Percentiles rank a stretch among this genome's conserved stretches.
Conservation (phyloP, 2,888 invertebrate species). For the Elegia similella region DNA sequence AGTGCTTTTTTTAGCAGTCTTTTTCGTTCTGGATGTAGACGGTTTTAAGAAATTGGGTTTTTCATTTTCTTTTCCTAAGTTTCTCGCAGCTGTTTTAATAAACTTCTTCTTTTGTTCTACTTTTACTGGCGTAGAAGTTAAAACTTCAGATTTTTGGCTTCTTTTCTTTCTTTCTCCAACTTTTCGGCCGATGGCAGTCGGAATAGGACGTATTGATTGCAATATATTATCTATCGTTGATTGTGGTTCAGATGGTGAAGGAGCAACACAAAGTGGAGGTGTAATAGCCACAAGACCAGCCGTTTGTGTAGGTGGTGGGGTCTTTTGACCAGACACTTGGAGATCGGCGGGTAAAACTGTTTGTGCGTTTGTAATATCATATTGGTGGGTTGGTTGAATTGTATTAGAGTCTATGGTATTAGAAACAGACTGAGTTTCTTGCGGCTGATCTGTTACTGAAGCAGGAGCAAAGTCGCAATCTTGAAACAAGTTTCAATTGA, state of each 20-base stretch:
- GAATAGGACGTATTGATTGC: constrained; percentile 7
- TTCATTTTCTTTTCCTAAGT: background rate
- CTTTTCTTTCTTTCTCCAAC: background rate
- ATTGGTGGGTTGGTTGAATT: no score
- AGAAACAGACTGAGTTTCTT: no score
- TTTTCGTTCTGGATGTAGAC: constrained; percentile 3
- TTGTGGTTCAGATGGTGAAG: background rate
- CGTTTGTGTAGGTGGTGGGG: no score
- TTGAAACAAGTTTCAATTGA: no score
- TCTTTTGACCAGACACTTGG: no score
- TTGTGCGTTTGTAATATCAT: no score
- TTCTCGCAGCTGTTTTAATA: constrained; percentile 2
- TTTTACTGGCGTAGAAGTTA: constrained; percentile 21
- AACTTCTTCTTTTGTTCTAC: constrained; percentile 13
- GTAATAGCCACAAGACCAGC: constrained; percentile 7
- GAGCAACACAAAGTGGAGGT: background rate
- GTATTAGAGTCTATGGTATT: no score
- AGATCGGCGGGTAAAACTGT: no score
- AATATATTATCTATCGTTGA: constrained; percentile 7
- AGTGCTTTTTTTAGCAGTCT: no score
- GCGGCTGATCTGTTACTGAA: no score
- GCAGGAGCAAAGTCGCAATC: no score
- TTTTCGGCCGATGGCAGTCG: no score
- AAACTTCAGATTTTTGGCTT: constrained; percentile 17
- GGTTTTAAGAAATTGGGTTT: background rate